Conservation (phyloP, 2,888 invertebrate genomes). For the Julus scanicus region DNA sequence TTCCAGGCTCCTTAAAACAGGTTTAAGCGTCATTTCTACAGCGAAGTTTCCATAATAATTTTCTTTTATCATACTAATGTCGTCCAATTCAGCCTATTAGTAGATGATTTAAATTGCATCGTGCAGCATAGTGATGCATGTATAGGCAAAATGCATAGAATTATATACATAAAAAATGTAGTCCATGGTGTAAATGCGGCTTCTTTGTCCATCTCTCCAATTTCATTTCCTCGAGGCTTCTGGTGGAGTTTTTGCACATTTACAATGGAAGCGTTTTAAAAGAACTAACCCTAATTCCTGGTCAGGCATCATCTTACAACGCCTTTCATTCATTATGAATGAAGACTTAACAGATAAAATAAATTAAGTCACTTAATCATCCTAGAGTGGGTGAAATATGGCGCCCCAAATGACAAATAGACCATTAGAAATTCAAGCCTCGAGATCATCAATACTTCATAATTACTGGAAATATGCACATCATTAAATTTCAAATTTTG, state of each 20-base stretch:
- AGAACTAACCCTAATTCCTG: slow-evolving; percentile 31
- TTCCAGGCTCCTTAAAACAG: too few species aligned
- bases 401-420: not conserved
- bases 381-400: slow-evolving; percentile 7
- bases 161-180: too few species aligned
- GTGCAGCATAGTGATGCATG: too few species aligned
- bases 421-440: not conserved
- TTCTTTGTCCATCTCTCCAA: not conserved
- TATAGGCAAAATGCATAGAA: too few species aligned
- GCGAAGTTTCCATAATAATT: too few species aligned
- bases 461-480: not conserved
- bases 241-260: not conserved
- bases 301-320: not conserved
- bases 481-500: not conserved
- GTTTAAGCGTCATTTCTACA: too few species aligned
- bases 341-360: not conserved
- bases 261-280: not conserved
- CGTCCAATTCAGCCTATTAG: too few species aligned
- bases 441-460: not conserved
- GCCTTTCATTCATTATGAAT: not conserved
- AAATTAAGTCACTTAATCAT: slow-evolving; percentile 31
- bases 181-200: not conserved
- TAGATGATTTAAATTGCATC: too few species aligned
- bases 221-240: slow-evolving; percentile 3
- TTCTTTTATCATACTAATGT: too few species aligned